These are phyloP conservation scores for Diogma glabrata DNA, from an alignment of 2,888 invertebrate species.

Conservation along the genomic window DNA sequence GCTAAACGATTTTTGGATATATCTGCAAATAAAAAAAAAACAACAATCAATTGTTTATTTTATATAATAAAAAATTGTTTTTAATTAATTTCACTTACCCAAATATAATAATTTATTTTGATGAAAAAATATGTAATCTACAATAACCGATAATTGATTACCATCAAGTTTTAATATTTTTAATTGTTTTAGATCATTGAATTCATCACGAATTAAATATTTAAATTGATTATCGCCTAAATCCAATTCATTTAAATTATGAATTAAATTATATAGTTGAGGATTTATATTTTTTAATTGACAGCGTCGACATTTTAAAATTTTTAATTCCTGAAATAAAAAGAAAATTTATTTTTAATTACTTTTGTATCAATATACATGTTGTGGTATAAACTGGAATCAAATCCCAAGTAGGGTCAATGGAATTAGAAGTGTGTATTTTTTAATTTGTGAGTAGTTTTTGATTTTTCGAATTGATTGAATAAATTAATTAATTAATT, in stretches of 20 bases:
- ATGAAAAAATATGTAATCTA: constrained; percentile 53
- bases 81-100: constrained; percentile 26
- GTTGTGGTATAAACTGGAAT: no score
- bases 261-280: constrained; percentile 64
- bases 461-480: no score
- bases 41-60: constrained; percentile 11
- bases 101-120: constrained; percentile 34
- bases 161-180: constrained; percentile 57
- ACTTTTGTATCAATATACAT: no score
- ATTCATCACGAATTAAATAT: constrained; percentile 61
- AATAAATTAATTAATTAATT: no score
- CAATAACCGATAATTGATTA: constrained; percentile 62
- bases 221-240: constrained; percentile 67
- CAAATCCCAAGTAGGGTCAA: no score
- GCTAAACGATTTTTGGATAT: constrained; percentile 63
- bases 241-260: constrained; percentile 60
- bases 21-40: constrained; percentile 26
- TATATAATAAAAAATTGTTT: constrained; percentile 6
- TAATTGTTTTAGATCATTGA: constrained; percentile 52
- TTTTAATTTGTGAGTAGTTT: no score
- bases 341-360: neutral
- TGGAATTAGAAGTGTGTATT: no score
- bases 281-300: constrained; percentile 61
- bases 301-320: constrained; percentile 62
- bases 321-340: constrained; percentile 51